Base-by-base conservation (phyloP, 2,888 invertebrate species). In the Epinotia ramella region DNA sequence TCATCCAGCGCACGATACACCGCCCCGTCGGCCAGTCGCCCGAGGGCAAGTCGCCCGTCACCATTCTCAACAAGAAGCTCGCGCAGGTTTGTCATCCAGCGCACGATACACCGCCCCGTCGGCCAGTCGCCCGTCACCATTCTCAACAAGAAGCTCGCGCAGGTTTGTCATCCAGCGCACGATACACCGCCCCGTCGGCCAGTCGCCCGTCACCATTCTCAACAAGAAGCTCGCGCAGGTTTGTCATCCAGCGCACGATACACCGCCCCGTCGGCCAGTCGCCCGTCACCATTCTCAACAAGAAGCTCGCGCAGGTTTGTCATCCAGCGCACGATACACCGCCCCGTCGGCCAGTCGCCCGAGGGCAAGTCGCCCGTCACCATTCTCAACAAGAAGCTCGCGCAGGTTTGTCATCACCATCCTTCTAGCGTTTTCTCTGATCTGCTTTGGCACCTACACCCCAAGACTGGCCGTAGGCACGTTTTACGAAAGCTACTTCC, bases 141-240 rank as follows among this genome's bases (percentile, higher is more conserved):
- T 77, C 89, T 94, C 24, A 94, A 90, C 80, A 94, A 92, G 82
- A 94, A 91, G 82, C 86, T 93, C 13, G 89, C 91, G 33, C 92
- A 93, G 88, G 93, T n/a, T n/a, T n/a, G n/a, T 95, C 66, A 95
- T 95, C 69, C 94, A 95, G 80, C 89, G 94, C 56, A 94, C 94
- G 1, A 94, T 95, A 81, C 94, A 94, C 79, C 81, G 93, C 72
- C 87, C 93, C 0, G 79, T 84, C 11, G 81, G 80, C 4, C 81
- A 82, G n/a, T 81, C 80, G 4, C 40, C 82, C 2, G 88, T 94
- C 63, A 89, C 89, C 49, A 89, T 94, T 77, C 89, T 94, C 24
- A 94, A 90, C 80, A 94, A 92, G 82, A 94, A 91, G 82, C 86
- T 93, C 13, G 89, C 91, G 33, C 92, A 93, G 88, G 93, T n/a